These are phyloP conservation scores for Semotilus atromaculatus DNA, from an alignment of 2,797 vertebrate species.

Conservation along the genomic window DNA sequence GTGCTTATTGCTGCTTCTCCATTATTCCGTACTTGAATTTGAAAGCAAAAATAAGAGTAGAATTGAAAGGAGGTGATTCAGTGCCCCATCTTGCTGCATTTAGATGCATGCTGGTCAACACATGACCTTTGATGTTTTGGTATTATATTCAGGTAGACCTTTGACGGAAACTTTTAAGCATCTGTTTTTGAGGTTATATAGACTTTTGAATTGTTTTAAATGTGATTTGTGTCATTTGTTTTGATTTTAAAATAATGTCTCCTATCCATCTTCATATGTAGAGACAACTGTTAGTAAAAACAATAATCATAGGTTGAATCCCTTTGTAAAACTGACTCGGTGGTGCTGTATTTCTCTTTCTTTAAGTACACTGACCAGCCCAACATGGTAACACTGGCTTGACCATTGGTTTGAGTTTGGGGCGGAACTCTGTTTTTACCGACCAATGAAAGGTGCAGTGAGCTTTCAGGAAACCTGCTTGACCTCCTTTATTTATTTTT, in stretches of 20 bases:
- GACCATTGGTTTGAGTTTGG: neutral
- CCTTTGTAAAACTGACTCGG: neutral
- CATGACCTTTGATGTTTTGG: neutral
- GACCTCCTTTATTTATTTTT: neutral
- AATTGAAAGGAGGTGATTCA: slow-evolving; percentile 3
- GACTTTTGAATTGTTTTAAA: neutral
- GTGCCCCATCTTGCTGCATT: neutral
- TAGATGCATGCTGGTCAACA: neutral
- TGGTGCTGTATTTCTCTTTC: neutral
- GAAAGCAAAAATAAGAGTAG: neutral
- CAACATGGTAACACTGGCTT: neutral
- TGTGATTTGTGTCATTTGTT: neutral
- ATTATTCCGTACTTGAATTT: neutral
- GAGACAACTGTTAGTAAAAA: neutral
- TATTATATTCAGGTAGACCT: neutral
- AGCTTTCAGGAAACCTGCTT: too few species aligned
- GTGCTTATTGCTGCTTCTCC: neutral
- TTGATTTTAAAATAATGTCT: neutral
- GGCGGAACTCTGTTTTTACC: neutral
- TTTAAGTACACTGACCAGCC: neutral
- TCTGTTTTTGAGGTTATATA: neutral
- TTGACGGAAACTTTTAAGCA: neutral
- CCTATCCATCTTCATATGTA: neutral
- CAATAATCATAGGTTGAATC: neutral
- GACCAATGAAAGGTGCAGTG: neutral